These are phyloP conservation scores for Alligator mississippiensis DNA, from an alignment of 2,113 vertebrate genomes.

Conservation along the genomic window DNA sequence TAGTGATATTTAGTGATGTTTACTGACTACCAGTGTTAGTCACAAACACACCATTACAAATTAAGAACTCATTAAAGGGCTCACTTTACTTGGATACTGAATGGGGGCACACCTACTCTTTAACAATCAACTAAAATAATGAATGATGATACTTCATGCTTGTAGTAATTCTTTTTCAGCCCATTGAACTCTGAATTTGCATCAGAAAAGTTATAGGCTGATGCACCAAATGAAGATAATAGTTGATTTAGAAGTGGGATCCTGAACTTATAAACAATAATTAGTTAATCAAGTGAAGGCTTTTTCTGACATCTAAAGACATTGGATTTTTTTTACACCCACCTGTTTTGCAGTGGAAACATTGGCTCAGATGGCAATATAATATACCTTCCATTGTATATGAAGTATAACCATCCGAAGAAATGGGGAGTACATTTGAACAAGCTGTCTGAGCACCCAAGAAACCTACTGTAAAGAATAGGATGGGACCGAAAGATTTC, in stretches of 20 bases:
- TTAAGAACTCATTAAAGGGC: neutral
- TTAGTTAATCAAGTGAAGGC: neutral
- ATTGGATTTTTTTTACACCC: neutral
- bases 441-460: neutral
- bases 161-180: neutral
- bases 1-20: neutral
- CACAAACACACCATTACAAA: neutral
- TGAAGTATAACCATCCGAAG: neutral
- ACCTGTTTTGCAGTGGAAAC: constrained; percentile 8
- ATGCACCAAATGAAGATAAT: neutral
- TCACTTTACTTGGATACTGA: neutral
- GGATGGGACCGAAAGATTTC: neutral
- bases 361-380: neutral
- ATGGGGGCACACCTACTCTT: neutral
- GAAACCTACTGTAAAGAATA: neutral
- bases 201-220: neutral
- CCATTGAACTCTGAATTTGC: neutral
- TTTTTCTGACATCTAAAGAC: neutral
- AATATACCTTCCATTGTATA: neutral
- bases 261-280: neutral
- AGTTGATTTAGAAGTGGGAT: neutral
- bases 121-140: neutral
- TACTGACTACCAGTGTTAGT: neutral
- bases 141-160: neutral
- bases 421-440: neutral